Evolutionary conservation across 1,140 invertebrate species (phyloP), one percentile per base, ranked within the genome.

Genomic region (Cydia fagiglandana): DNA sequence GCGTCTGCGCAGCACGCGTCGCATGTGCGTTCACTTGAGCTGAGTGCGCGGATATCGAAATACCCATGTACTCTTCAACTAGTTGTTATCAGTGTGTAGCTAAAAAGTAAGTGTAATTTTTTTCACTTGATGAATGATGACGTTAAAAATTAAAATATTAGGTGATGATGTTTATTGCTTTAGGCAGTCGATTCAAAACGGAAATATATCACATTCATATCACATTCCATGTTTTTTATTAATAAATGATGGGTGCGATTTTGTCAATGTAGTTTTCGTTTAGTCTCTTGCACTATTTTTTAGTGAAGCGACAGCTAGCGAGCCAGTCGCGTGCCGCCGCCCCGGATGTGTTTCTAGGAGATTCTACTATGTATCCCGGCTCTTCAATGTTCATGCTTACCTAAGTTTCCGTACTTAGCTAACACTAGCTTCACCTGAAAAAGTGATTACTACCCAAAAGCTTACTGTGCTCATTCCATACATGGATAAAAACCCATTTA

Each of bases 281-380:
- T 13, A 47, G 12, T 17, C n/a, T 13, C 4, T 17, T 74, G 76
- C 76, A 76, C 73, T 64, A 38, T 47, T 0, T 17, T 70, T 70
- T 70, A 70, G 66, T 1, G 66, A 70, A 70, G 30, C 15, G 4
- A 10, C 34, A 17, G 34, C 66, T 77, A 74, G 78, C 79, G 79
- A 73, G 76, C 75, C 64, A 76, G 80, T 81, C 80, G 82, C 84
- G 83, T 84, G 86, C 84, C 68, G 68, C 64, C 79, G 75, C 82
- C 80, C 86, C 84, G 84, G 86, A 86, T 85, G 74, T 78, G 45
- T 84, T 84, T 84, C 83, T 85, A 84, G 80, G 80, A 85, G 80
- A 80, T 73, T 56, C 73, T 73, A 73, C 80, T 81, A 80, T 82
- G 84, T 83, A 83, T 70, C 38, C 66, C 34, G 38, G 66, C 30